Conservation (phyloP, 1,140 invertebrate genomes). For the Zaprionus africanus region DNA sequence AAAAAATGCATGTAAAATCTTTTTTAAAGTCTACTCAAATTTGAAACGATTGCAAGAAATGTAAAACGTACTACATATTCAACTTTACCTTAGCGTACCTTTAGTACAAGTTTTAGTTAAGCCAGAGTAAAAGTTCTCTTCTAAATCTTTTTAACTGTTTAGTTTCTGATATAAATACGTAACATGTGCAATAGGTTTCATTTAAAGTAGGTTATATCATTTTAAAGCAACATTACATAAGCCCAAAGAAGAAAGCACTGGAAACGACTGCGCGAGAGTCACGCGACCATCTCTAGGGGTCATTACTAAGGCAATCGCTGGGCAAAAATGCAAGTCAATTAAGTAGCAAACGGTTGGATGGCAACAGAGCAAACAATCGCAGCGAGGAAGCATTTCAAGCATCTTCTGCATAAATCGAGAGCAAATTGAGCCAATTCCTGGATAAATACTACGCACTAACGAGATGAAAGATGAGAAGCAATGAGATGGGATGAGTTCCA, state of each 20-base stretch:
- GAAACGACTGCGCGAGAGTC: not conserved
- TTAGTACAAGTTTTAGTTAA: no score
- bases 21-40: no score
- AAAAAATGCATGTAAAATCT: no score
- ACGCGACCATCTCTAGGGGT: conserved; percentile 55
- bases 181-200: no score
- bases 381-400: conserved; percentile 67
- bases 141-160: no score
- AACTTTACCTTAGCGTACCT: no score
- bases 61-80: no score
- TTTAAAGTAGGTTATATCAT: no score
- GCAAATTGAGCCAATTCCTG: conserved; percentile 81
- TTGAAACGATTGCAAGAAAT: no score
- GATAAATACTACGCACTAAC: conserved; percentile 79
- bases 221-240: not conserved
- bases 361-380: conserved; percentile 74
- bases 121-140: no score
- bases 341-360: conserved; percentile 76
- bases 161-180: no score
- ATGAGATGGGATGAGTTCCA: conserved; percentile 18
- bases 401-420: conserved; percentile 78
- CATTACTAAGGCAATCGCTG: conserved; percentile 61
- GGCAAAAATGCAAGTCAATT: conserved; percentile 76
- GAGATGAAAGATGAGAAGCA: conserved; percentile 66
- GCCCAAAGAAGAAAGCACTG: not conserved